phyloP scores from a whole-genome alignment of 2,797 vertebrate genomes.

The Tangara arthus region DNA sequence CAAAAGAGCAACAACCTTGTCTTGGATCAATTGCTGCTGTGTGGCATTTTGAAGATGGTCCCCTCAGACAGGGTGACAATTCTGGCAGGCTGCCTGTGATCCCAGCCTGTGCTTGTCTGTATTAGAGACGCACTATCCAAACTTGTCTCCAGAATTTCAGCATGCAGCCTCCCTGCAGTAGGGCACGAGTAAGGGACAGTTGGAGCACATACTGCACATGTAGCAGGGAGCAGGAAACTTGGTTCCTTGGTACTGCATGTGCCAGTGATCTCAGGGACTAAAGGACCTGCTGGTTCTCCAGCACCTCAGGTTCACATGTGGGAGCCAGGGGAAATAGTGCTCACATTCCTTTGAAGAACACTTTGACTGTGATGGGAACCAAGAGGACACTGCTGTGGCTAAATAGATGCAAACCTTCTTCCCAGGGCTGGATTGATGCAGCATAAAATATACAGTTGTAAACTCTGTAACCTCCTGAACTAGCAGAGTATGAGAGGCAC shows the following conservation, averaged over 20 bases:
- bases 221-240: neutral
- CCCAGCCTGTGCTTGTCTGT: neutral
- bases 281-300: neutral
- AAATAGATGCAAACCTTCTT: neutral
- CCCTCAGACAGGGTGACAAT: neutral
- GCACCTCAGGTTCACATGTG: neutral
- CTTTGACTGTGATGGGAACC: neutral
- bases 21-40: neutral
- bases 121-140: neutral
- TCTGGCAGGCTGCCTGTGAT: neutral
- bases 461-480: neutral
- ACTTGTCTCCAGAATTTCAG: neutral
- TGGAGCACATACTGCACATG: rapidly evolving
- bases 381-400: neutral
- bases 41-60: neutral
- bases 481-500: neutral
- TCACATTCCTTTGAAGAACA: neutral
- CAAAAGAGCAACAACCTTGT: neutral
- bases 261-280: neutral
- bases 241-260: rapidly evolving
- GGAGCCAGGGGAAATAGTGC: neutral
- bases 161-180: rapidly evolving
- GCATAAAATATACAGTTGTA: neutral
- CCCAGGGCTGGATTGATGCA: neutral
- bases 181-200: neutral